Percentiles rank a stretch among this genome's conserved stretches.
Evolutionary conservation across 53 echinoderm and acorn worm species (phyloP).

Genomic region (Henricia sp.): DNA sequence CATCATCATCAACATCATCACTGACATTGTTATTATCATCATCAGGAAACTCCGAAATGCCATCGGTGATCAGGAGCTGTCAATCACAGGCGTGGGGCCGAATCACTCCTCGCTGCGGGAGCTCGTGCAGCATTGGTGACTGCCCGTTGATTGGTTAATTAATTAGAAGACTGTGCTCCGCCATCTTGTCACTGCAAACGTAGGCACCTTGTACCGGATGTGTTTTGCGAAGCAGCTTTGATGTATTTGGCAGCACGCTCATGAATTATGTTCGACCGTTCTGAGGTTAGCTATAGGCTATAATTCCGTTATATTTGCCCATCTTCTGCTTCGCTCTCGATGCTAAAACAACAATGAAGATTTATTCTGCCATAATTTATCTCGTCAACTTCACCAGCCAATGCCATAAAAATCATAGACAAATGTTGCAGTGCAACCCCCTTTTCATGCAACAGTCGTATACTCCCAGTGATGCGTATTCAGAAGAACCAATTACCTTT

Average conservation of each 20-base stretch:
- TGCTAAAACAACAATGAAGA: no score
- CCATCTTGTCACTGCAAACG: background rate
- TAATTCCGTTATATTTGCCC: background rate
- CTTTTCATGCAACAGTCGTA: background rate
- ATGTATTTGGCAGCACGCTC: background rate
- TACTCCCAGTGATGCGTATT: background rate
- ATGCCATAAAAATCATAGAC: background rate
- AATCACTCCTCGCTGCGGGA: slow-evolving; percentile 32
- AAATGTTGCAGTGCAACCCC: background rate
- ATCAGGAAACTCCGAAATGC: background rate
- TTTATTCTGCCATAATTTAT: no score
- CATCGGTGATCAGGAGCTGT: slow-evolving; percentile 29
- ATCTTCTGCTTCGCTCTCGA: background rate
- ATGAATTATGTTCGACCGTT: slow-evolving; percentile 27
- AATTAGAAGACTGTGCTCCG: slow-evolving; percentile 29
- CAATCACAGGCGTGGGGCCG: slow-evolving; percentile 27
- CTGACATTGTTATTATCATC: slow-evolving; percentile 1
- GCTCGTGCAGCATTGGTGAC: slow-evolving; percentile 31
- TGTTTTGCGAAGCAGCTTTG: background rate
- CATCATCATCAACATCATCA: slow-evolving; percentile 24
- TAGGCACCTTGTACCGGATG: slow-evolving; percentile 14
- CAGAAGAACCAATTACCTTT: slow-evolving; percentile 17
- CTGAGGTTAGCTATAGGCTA: background rate
- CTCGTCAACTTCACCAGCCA: background rate
- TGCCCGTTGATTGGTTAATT: slow-evolving; percentile 42